Conservation (phyloP, 2,797 vertebrate genomes). For the Fistularia tabacaria region DNA sequence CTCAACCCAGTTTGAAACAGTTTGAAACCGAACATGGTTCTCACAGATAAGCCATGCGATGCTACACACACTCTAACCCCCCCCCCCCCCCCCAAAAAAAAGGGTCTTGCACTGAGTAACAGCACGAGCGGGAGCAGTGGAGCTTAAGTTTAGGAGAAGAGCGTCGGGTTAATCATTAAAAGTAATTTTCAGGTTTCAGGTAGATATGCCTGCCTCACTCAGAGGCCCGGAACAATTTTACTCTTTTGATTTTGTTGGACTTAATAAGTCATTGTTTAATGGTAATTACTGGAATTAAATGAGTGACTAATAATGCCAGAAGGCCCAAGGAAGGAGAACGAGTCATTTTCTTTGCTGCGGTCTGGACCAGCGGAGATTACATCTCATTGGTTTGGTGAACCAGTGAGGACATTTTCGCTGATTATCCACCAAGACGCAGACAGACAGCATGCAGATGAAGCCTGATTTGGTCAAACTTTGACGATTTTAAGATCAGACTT, state of each 20-base stretch:
- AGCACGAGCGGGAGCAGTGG: constrained; percentile 40
- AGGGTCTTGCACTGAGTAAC: constrained; percentile 42
- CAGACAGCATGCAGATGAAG: no score
- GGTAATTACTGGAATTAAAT: constrained; percentile 26
- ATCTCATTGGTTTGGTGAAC: neutral
- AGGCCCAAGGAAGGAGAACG: constrained; percentile 4
- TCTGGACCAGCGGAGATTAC: neutral
- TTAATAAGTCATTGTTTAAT: constrained; percentile 25
- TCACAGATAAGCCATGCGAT: no score
- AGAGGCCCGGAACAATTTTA: constrained; percentile 14
- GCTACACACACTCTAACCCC: no score
- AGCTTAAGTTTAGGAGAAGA: constrained; percentile 27
- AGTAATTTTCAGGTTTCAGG: constrained; percentile 11
- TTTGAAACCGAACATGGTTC: no score
- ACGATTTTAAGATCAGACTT: no score
- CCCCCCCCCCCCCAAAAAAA: no score
- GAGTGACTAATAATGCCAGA: constrained; percentile 19
- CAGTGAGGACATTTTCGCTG: neutral
- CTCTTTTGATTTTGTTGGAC: constrained; percentile 5
- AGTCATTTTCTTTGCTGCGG: constrained; percentile 7
- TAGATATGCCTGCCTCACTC: constrained; percentile 17
- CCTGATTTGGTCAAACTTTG: no score
- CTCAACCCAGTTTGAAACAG: no score
- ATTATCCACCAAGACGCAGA: neutral
- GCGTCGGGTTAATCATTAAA: constrained; percentile 41